phyloP scores from a whole-genome alignment of 2,888 invertebrate genomes.

The Nymphalis polychloros region DNA sequence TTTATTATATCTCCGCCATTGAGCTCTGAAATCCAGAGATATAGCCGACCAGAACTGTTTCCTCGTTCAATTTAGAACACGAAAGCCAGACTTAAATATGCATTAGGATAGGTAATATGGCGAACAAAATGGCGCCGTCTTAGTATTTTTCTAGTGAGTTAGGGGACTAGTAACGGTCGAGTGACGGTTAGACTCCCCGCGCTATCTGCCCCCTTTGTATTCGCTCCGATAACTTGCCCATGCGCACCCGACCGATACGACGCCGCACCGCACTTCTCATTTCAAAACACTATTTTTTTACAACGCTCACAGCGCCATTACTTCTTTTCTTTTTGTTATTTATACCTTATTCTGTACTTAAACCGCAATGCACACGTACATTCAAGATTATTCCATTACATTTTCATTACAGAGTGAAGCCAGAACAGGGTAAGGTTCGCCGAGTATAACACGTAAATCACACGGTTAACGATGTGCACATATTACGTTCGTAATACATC shows the following conservation, averaged over 20 bases:
- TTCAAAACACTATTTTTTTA: slow-evolving; percentile 68
- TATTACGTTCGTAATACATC: slow-evolving; percentile 60
- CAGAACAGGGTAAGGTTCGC: slow-evolving; percentile 62
- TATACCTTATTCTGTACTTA: slow-evolving; percentile 47
- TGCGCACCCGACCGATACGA: slow-evolving; percentile 80
- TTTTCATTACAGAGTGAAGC: slow-evolving; percentile 46
- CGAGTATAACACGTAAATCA: slow-evolving; percentile 64
- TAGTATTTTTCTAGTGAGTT: slow-evolving; percentile 78
- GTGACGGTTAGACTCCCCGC: slow-evolving; percentile 80
- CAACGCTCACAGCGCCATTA: slow-evolving; percentile 63
- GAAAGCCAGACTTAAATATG: slow-evolving; percentile 56
- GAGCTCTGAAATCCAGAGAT: slow-evolving; percentile 56
- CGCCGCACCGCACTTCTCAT: slow-evolving; percentile 72
- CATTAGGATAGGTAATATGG: slow-evolving; percentile 53
- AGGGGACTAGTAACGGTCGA: slow-evolving; percentile 80
- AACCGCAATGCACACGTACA: slow-evolving; percentile 59
- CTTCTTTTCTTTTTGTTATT: slow-evolving; percentile 53
- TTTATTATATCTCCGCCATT: slow-evolving; percentile 56
- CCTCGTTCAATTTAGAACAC: slow-evolving; percentile 63
- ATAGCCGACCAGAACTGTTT: slow-evolving; percentile 54
- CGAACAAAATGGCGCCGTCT: slow-evolving; percentile 73
- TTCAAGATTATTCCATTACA: slow-evolving; percentile 44
- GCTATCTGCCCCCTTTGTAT: slow-evolving; percentile 81
- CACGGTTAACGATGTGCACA: slow-evolving; percentile 71
- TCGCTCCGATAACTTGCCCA: slow-evolving; percentile 82